These are phyloP conservation scores for Poecilobothrus nobilitatus DNA, from an alignment of 2,888 invertebrate species.

Conservation along the genomic window DNA sequence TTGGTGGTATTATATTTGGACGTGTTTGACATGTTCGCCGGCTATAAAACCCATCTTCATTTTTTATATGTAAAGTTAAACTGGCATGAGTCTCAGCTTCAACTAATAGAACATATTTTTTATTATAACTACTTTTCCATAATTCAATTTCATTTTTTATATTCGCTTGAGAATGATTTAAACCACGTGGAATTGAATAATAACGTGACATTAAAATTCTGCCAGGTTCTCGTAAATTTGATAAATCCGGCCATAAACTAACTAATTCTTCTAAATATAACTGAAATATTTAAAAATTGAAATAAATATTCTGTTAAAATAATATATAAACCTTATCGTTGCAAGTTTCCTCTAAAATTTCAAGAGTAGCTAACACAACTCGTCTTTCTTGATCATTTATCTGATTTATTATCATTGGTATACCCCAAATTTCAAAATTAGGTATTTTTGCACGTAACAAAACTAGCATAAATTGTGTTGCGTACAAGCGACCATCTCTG, in stretches of 20 bases:
- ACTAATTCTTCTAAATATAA: slow-evolving; percentile 68
- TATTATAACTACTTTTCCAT: slow-evolving; percentile 69
- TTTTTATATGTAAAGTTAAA: slow-evolving; percentile 72
- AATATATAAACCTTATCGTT: slow-evolving; percentile 62
- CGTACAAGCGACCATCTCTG: slow-evolving; percentile 62
- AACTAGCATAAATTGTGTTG: slow-evolving; percentile 84
- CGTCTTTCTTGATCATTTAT: slow-evolving; percentile 73
- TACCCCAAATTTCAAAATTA: slow-evolving; percentile 77
- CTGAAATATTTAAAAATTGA: slow-evolving; percentile 37
- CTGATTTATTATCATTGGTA: slow-evolving; percentile 75
- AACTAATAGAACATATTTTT: slow-evolving; percentile 76
- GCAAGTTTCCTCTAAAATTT: slow-evolving; percentile 85
- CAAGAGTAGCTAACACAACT: slow-evolving; percentile 71
- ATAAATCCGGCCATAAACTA: slow-evolving; percentile 59
- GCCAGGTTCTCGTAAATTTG: slow-evolving; percentile 67
- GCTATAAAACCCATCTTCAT: slow-evolving; percentile 67
- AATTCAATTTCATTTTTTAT: slow-evolving; percentile 65
- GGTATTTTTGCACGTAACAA: slow-evolving; percentile 64
- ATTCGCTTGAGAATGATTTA: slow-evolving; percentile 55
- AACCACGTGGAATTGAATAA: slow-evolving; percentile 63
- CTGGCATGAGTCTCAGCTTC: slow-evolving; percentile 85
- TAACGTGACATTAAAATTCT: slow-evolving; percentile 67
- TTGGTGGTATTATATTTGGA: slow-evolving; percentile 46
- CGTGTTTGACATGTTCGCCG: slow-evolving; percentile 56
- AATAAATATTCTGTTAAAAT: not conserved